A percentile compares a stretch with the other conserved stretches of the same genome.
These are phyloP conservation scores for Pseudeuparius sepicola DNA, from an alignment of 2,888 invertebrate species.

Conservation along the genomic window DNA sequence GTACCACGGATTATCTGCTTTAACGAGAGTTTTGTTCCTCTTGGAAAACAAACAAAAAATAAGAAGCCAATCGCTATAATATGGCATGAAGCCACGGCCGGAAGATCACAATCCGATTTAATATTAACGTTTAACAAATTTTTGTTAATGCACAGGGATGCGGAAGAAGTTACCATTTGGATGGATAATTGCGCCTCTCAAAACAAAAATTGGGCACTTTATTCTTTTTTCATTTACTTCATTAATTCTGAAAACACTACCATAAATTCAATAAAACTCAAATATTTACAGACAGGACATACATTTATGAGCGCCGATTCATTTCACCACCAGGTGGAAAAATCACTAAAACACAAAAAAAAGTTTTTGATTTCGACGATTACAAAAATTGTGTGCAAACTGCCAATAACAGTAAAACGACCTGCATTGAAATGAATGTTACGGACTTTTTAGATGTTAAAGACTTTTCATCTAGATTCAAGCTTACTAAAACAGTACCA, in stretches of 20 bases:
- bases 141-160: too few relatives aligned
- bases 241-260: slow-evolving; percentile 2
- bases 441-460: too few relatives aligned
- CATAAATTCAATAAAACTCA: slow-evolving; percentile 2
- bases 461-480: too few relatives aligned
- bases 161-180: too few relatives aligned
- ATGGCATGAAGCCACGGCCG: slow-evolving; percentile 19
- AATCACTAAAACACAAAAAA: slow-evolving; percentile 1
- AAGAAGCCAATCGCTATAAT: slow-evolving; percentile 16
- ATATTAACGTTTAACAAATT: slow-evolving; percentile 11
- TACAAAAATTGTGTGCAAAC: not conserved
- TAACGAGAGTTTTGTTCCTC: slow-evolving; percentile 19
- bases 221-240: slow-evolving; percentile 8
- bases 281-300: slow-evolving; percentile 11
- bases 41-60: slow-evolving; percentile 13
- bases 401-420: slow-evolving; percentile 3
- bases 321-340: slow-evolving; percentile 13
- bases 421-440: too few relatives aligned
- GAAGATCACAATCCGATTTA: slow-evolving; percentile 18
- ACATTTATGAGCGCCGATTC: slow-evolving; percentile 1
- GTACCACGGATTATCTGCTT: slow-evolving; percentile 12
- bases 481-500: too few relatives aligned
- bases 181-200: slow-evolving; percentile 5
- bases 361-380: slow-evolving; percentile 1
- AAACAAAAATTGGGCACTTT: slow-evolving; percentile 4